Percentiles rank a stretch among this genome's conserved stretches.
Conservation (phyloP, 2,888 invertebrate species). For the Cryptocheilus praepositus region DNA sequence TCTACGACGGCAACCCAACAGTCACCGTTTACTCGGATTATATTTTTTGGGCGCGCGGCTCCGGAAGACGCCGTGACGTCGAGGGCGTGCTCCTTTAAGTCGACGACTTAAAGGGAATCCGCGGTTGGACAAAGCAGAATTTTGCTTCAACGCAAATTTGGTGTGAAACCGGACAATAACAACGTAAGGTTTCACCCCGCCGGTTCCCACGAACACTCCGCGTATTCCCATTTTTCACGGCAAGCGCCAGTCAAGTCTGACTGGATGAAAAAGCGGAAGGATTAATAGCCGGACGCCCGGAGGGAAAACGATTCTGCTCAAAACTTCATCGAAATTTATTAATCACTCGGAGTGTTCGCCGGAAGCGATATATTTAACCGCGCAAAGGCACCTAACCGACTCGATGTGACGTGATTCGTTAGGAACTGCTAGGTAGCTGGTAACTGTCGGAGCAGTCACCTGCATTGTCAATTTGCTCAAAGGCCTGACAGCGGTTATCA, state of each 20-base stretch:
- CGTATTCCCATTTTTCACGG: no score
- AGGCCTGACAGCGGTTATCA: no score
- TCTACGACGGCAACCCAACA: conserved; percentile 46
- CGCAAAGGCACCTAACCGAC: not conserved
- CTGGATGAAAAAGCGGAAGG: no score
- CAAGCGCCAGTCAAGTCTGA: no score
- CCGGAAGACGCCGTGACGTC: conserved; percentile 15
- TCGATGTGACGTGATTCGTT: conserved; percentile 1
- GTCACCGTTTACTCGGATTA: conserved; percentile 44
- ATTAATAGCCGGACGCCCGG: no score
- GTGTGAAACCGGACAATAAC: no score
- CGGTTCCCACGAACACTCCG: no score
- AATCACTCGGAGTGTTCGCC: conserved; percentile 1
- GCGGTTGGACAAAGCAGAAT: no score
- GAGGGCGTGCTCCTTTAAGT: conserved; percentile 39
- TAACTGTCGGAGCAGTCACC: conserved; percentile 11
- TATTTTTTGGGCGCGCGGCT: conserved; percentile 25
- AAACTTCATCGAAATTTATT: not conserved
- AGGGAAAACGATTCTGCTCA: no score
- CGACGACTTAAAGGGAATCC: conserved; percentile 46
- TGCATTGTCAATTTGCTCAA: no score
- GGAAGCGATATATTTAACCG: conserved; percentile 2
- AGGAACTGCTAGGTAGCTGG: conserved; percentile 13
- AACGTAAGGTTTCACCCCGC: no score
- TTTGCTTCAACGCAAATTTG: no score